Evolutionary conservation across 2,888 invertebrate species (phyloP), one percentile per base, ranked within the genome.

Genomic region (Nomada goodeniana): DNA sequence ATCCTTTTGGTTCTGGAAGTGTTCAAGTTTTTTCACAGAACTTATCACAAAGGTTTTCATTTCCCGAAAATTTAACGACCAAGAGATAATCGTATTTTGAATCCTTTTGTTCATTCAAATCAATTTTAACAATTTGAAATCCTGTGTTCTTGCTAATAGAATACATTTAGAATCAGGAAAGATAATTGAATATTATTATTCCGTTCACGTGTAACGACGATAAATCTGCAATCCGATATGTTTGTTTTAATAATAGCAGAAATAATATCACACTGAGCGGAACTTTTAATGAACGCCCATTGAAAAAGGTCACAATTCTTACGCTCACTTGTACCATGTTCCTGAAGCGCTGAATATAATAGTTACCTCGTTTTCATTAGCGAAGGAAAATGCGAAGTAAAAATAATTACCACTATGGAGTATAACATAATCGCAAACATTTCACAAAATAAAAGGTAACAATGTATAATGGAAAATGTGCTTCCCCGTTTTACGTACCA

Each of bases 261-360:
- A 50, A 52, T 60, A 60, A 60, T 36, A 23, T 15, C 60, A 29
- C 20, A 0, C 44, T 23, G 23, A 69, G 18, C 2, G 20, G 20
- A 71, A 71, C 29, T 42, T 61, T 71, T 36, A 71, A 61, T 36
- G 50, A 60, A 60, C 36, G 36, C 36, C 23, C 29, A 36, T 57
- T n/a, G 11, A 26, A 18, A 44, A 42, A 20, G 7, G 20, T 42
- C 23, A 2, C 23, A 11, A 15, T 68, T 26, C 10, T 1, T 3
- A 18, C 1, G 7, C 3, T 3, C 15, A 64, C 20, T 60, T 36
- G 2, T 42, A 10, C 42, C 15, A 18, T 60, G 2, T 42, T 18
- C 36, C n/a, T 5, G 0, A 36, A 47, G 0, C 47, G 15, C 15
- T 47, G 47, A 47, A 47, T 47, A 47, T 47, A 47, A 36, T 15